phyloP scores from a whole-genome alignment of 2,113 vertebrate genomes.

The Spheniscus mendiculus region DNA sequence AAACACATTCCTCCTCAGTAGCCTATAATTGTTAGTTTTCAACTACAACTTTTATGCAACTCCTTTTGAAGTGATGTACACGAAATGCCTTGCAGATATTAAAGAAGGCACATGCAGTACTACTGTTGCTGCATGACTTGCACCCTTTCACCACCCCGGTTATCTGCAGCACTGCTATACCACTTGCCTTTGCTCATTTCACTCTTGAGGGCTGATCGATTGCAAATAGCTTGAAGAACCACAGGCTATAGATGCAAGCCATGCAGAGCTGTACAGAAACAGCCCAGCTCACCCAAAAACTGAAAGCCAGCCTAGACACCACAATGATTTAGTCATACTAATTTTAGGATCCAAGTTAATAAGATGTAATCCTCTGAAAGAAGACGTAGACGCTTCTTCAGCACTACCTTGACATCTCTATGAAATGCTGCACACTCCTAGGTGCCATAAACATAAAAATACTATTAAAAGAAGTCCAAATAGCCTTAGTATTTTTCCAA shows the following conservation, averaged over 20 bases:
- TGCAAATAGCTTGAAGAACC: neutral
- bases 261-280: neutral
- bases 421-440: neutral
- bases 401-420: fast-evolving
- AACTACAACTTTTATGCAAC: neutral
- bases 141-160: neutral
- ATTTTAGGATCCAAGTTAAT: neutral
- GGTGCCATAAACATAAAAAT: neutral
- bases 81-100: neutral
- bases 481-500: neutral
- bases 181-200: neutral
- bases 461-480: neutral
- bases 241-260: neutral
- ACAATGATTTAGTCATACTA: neutral
- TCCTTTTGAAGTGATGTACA: neutral
- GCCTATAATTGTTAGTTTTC: neutral
- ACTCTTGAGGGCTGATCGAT: neutral
- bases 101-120: neutral
- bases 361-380: neutral
- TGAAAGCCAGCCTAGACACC: neutral
- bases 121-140: neutral
- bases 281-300: neutral
- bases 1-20: neutral
- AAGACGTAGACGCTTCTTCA: neutral
- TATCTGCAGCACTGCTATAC: neutral